Conservation (phyloP, 2,797 vertebrate species). For the Brachyalestes nurse region DNA sequence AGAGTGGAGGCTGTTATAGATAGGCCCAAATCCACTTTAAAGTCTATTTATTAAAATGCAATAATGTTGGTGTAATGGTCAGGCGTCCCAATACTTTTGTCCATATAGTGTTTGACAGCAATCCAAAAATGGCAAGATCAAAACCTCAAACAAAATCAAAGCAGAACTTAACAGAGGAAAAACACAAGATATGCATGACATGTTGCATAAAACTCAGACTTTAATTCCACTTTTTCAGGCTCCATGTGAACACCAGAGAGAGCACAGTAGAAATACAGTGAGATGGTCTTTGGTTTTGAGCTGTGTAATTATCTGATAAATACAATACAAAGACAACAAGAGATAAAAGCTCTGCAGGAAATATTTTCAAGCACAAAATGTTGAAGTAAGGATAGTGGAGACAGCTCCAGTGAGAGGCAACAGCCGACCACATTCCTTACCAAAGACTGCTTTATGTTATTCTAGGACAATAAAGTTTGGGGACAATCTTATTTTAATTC, state of each 20-base stretch:
- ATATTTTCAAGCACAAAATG: slow-evolving; percentile 32
- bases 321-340: slow-evolving; percentile 39
- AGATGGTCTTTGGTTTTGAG: slow-evolving; percentile 63
- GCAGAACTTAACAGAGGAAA: neutral
- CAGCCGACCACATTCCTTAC: slow-evolving; percentile 2
- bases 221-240: slow-evolving; percentile 60
- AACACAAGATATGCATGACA: slow-evolving; percentile 7
- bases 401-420: neutral
- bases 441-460: neutral
- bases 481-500: neutral
- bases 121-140: neutral
- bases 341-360: slow-evolving; percentile 36
- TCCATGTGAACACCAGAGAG: slow-evolving; percentile 48
- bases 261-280: slow-evolving; percentile 53
- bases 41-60: too few species aligned
- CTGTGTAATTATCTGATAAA: slow-evolving; percentile 63
- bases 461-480: neutral
- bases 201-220: slow-evolving; percentile 54
- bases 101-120: neutral
- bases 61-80: too few species aligned
- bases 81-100: too few species aligned
- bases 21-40: too few species aligned
- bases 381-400: slow-evolving; percentile 4
- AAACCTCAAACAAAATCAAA: neutral
- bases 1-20: too few species aligned